Evolutionary conservation across 2,113 vertebrate species (phyloP), one percentile per base, ranked within the genome.

Genomic region (Tachycineta bicolor): DNA sequence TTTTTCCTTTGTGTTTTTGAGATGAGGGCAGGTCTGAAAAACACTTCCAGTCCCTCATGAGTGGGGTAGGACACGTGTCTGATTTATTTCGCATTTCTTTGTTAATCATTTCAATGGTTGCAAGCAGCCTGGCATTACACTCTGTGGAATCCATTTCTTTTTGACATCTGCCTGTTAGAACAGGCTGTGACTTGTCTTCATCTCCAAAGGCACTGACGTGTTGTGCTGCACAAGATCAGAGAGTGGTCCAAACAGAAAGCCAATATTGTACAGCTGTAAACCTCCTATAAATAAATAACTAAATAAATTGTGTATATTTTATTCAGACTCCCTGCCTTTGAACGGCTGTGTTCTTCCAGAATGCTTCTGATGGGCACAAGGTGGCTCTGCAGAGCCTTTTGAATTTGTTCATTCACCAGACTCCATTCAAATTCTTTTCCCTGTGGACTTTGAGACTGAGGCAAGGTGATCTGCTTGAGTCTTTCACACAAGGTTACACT

Each of bases 241-340:
- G 69, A 79, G 74, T 78, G 87, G 69, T 92, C 92, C 58, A 62
- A 87, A 52, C 68, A 75, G 96, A 87, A 96, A 93, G 93, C 86
- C 90, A 92, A 95, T 5, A 13, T 29, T 88, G 92, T 96, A 96
- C 80, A 92, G 93, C 81, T 96, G 94, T 95, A 96, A 96, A 95
- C 85, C 93, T 96, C 84, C 87, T 94, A 87, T 93, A 83, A 96
- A 95, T 90, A 90, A 96, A 95, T 90, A n/a, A n/a, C n/a, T n/a
- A 90, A 90, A 90, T 96, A 92, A 96, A 97, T 90, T 87, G 83
- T 94, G 85, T 96, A 83, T 93, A 92, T 93, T 94, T 95, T 96
- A 95, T 86, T 92, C 86, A 85, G 49, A 87, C 18, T 46, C 55
- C 14, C 24, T 62, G 50, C 46, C 65, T 96, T 68, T 64, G 26